Base-by-base conservation (phyloP, 1,140 invertebrate genomes). In the Stegodyphus mimosarum region DNA sequence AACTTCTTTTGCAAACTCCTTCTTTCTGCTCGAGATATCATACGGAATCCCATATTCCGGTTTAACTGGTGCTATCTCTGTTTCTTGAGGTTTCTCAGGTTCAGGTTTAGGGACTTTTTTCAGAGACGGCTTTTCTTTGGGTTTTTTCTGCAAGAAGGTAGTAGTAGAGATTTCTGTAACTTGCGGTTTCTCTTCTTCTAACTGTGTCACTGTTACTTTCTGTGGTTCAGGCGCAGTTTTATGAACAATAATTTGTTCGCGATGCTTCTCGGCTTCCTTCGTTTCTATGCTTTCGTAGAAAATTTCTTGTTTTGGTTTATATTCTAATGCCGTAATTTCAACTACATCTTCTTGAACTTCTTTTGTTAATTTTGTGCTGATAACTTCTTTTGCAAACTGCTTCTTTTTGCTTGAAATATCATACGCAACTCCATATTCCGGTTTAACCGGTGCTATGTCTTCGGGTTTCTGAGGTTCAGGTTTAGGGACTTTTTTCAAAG, bases 271-370 rank as follows among this genome's bases (percentile, higher is more conserved):
- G 6, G 81, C 81, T 50, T 86, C 33, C n/a, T 70, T 48, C 7
- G 83, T 53, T 18, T 66, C 50, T 53, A 63, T 60, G 13, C 48
- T 48, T 75, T 83, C 81, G 18, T 49, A 60, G 4, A 69, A 33
- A 7, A 51, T 60, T 51, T 69, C 63, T 66, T 49, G 52, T 70
- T 83, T 83, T 33, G 75, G 55, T 4, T 67, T 50, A 7, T 83
- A 83, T 75, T 83, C 81, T 15, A 84, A 33, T 33, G 33, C 33
- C 33, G 51, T 69, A 84, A 84, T 51, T 84, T 73, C 0, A 73
- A 73, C 51, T 76, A 69, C 6, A 84, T 52, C 72, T 60, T 87
- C 73, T 51, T 69, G 74, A 13, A 75, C 74, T 18, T n/a, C 63
- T n/a, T 79, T 86, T 52, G 50, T 71, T n/a, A 86, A 53, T 17